Percentiles rank a stretch among this genome's conserved stretches.
Evolutionary conservation across 2,888 invertebrate genomes (phyloP).

Genomic region (Ormyrus thymus): DNA sequence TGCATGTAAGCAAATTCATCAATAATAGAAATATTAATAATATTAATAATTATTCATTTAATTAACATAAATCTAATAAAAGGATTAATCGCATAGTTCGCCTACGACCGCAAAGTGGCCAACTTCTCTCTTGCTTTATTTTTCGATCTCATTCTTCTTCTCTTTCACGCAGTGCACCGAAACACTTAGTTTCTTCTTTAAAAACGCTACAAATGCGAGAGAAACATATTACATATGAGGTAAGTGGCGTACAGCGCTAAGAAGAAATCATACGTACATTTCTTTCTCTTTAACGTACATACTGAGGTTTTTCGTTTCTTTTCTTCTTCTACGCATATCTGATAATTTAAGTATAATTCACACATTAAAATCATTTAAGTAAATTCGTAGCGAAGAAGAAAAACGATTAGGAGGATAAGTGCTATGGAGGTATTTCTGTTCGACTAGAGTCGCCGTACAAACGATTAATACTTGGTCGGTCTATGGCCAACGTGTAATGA

Average conservation of each 20-base stretch:
- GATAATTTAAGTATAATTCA: conserved; percentile 59
- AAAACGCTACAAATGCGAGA: neutral
- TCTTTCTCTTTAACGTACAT: conserved; percentile 25
- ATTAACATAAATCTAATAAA: conserved; percentile 46
- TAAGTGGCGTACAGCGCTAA: neutral
- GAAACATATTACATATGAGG: neutral
- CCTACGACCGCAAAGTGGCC: conserved; percentile 6
- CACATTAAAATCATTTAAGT: conserved; percentile 63
- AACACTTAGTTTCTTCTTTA: neutral
- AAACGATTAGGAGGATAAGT: conserved; percentile 49
- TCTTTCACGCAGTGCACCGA: too few relatives aligned
- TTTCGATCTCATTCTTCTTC: neutral
- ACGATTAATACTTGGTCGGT: conserved; percentile 66
- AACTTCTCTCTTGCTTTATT: neutral
- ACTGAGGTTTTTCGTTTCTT: conserved; percentile 25
- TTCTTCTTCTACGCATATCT: neutral
- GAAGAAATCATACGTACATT: conserved; percentile 7
- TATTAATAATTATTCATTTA: conserved; percentile 62
- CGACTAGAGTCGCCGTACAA: conserved; percentile 73
- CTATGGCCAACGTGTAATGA: conserved; percentile 60
- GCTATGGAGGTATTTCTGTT: conserved; percentile 71
- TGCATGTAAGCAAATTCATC: neutral
- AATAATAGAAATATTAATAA: conserved; percentile 56
- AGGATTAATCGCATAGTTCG: neutral
- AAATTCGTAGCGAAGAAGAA: conserved; percentile 42